A percentile compares a stretch with the other conserved stretches of the same genome.
These are phyloP conservation scores for Gisinianus flammeolus DNA, from an alignment of 2,888 invertebrate genomes.

Conservation along the genomic window DNA sequence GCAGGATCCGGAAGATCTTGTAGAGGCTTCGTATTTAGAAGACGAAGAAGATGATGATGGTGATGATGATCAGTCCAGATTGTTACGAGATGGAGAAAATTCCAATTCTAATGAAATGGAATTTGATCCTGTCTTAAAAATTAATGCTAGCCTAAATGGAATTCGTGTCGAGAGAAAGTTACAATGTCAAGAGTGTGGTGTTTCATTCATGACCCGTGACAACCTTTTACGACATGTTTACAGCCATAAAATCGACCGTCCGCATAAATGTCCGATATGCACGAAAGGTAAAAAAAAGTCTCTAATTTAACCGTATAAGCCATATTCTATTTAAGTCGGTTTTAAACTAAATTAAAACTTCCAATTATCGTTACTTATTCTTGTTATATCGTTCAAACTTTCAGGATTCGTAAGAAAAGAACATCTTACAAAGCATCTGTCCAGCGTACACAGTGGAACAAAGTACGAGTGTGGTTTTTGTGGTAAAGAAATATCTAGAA, in stretches of 20 bases:
- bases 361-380: no score
- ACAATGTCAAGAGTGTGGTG: slow-evolving; percentile 52
- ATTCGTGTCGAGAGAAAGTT: slow-evolving; percentile 42
- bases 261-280: slow-evolving; percentile 54
- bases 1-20: background rate
- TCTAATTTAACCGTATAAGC: no score
- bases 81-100: slow-evolving; percentile 5
- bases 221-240: slow-evolving; percentile 50
- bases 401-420: slow-evolving; percentile 53
- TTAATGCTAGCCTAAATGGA: slow-evolving; percentile 40
- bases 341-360: no score
- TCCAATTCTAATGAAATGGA: slow-evolving; percentile 25
- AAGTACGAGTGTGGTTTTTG: slow-evolving; percentile 56
- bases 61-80: background rate
- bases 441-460: slow-evolving; percentile 53
- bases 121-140: slow-evolving; percentile 33
- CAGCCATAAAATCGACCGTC: slow-evolving; percentile 49
- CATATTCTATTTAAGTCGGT: no score
- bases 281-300: slow-evolving; percentile 39
- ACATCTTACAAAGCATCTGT: slow-evolving; percentile 54
- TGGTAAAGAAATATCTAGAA: slow-evolving; percentile 54
- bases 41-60: background rate
- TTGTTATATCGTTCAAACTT: background rate
- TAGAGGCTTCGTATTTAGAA: slow-evolving; percentile 5
- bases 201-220: slow-evolving; percentile 47